Evolutionary conservation across 1,140 invertebrate genomes (phyloP), one percentile per base, ranked within the genome.

Genomic region (Argopecten irradians): DNA sequence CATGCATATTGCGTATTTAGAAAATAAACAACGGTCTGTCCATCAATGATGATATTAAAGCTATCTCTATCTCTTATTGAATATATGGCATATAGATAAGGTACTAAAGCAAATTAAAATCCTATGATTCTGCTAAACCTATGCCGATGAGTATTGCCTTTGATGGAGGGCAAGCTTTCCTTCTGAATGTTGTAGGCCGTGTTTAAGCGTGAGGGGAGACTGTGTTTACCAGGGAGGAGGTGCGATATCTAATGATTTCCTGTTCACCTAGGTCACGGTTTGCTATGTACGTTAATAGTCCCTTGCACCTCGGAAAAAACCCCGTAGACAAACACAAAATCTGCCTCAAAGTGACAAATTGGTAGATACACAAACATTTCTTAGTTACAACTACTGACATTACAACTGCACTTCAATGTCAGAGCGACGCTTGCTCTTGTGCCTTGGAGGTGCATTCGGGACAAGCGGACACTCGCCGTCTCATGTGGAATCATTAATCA

Each of bases 401-500:
- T n/a, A 71, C 22, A 71, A 22, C 22, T 71, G 55, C 55, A 71
- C 55, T 71, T 71, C 55, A 71, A 71, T 71, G 55, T 71, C 55
- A 71, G 55, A 22, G 55, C 55, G 55, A 71, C 55, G 55, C 55
- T 71, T 71, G 55, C 55, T 71, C 55, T n/a, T 71, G 55, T 71
- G 55, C 55, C 55, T 71, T n/a, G 55, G 55, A 71, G 55, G 55
- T 71, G 55, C 55, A 71, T 71, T 8, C 55, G 55, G 55, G 55
- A 71, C 55, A 71, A 71, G 55, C 55, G 55, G 55, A 71, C 55
- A 71, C 55, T 71, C 55, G 55, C n/a, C 55, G 55, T 71, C 55
- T 71, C 55, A 28, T 71, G 55, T 71, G 55, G 8, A 71, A 28
- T 71, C 55, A 71, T 71, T 71, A 28, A 71, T 71, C 55, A 71